Evolutionary conservation across 1,140 invertebrate species (phyloP).

Genomic region (Sitophilus oryzae): DNA sequence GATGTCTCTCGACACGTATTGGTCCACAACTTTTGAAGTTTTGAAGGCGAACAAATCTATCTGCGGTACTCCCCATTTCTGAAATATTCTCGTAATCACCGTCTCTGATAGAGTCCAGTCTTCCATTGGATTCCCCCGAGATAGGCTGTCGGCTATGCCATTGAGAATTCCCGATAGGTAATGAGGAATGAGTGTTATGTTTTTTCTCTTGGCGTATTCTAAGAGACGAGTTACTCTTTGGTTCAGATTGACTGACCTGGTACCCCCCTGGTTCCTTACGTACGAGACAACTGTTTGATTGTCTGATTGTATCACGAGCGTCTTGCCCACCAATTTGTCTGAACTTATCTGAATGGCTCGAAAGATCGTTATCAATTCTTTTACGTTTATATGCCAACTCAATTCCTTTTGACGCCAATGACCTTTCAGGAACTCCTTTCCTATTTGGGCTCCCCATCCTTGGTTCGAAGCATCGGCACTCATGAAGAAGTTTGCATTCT

Average conservation of each 20-base stretch:
- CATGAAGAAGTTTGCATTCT: conserved; percentile 5
- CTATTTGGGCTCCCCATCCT: conserved; percentile 11
- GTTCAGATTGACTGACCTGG: neutral
- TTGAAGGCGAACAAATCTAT: conserved; percentile 18
- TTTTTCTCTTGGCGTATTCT: too few relatives aligned
- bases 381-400: conserved; percentile 14
- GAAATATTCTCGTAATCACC: conserved; percentile 4
- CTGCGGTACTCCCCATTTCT: conserved; percentile 19
- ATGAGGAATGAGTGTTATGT: too few relatives aligned
- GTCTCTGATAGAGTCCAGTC: conserved; percentile 9
- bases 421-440: neutral
- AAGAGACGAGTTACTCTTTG: too few relatives aligned
- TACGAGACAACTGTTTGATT: conserved; percentile 5
- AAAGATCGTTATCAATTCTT: conserved; percentile 30
- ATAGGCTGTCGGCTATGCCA: conserved; percentile 8
- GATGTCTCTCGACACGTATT: conserved; percentile 10
- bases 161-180: conserved; percentile 13
- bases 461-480: neutral
- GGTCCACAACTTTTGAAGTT: conserved; percentile 6
- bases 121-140: neutral
- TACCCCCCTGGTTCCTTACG: conserved; percentile 6
- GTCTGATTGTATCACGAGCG: conserved; percentile 11
- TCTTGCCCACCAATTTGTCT: neutral
- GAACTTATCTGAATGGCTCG: conserved; percentile 25
- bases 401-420: neutral